Conservation (phyloP, 2,113 vertebrate species). For the Amazona guildingii region DNA sequence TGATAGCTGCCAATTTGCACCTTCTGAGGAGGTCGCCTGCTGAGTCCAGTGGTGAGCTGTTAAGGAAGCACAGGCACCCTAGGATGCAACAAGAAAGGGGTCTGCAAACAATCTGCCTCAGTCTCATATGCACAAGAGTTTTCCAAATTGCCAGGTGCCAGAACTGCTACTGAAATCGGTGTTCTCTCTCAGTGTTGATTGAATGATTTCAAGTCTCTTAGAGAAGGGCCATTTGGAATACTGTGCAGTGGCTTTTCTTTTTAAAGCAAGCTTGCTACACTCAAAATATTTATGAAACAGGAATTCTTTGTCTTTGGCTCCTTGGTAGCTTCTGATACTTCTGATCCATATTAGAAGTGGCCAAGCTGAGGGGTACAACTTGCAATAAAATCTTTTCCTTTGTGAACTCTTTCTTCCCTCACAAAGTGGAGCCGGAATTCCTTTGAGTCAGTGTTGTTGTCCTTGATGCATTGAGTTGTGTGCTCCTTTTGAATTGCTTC, state of each 20-base stretch:
- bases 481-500: slow-evolving; percentile 15
- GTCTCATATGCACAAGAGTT: slow-evolving; percentile 19
- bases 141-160: slow-evolving; percentile 41
- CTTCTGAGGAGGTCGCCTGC: slow-evolving; percentile 64
- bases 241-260: background rate
- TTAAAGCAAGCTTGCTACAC: background rate
- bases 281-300: background rate
- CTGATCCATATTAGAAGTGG: background rate
- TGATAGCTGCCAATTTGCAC: slow-evolving; percentile 66
- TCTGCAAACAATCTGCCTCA: slow-evolving; percentile 9
- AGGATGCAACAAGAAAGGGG: background rate
- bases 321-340: background rate
- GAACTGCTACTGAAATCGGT: background rate
- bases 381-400: slow-evolving; percentile 43
- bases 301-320: background rate
- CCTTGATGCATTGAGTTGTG: background rate
- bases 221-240: background rate
- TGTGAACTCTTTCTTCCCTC: background rate
- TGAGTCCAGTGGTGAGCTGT: background rate
- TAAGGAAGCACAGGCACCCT: background rate
- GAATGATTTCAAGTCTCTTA: background rate
- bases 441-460: slow-evolving; percentile 2
- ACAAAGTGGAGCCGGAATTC: background rate
- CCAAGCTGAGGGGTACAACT: slow-evolving; percentile 16
- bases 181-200: slow-evolving; percentile 18